These are phyloP conservation scores for Tetrao urogallus DNA, from an alignment of 2,113 vertebrate species.

Conservation along the genomic window DNA sequence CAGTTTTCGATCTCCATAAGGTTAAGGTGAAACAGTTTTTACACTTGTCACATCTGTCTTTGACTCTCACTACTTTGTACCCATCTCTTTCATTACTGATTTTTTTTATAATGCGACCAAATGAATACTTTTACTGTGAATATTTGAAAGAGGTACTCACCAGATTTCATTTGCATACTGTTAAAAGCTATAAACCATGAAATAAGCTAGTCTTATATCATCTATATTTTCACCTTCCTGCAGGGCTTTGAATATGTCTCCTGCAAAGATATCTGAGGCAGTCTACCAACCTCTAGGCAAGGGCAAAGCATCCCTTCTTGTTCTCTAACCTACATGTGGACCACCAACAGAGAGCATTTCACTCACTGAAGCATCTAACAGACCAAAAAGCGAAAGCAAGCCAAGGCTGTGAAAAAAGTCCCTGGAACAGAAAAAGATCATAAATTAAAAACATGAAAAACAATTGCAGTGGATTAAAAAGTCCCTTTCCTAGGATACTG, in stretches of 20 bases:
- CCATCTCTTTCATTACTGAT: background rate
- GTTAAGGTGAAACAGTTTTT: background rate
- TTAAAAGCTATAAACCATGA: conserved; percentile 42
- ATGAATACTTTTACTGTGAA: background rate
- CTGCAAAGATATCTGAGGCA: background rate
- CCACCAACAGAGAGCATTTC: background rate
- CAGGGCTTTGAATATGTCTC: background rate
- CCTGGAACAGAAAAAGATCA: background rate
- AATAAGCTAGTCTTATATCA: conserved; percentile 5
- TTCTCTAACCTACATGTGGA: background rate
- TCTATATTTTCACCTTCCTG: conserved; percentile 2
- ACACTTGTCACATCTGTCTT: background rate
- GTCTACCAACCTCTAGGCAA: background rate
- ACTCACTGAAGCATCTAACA: fast-evolving
- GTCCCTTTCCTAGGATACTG: background rate
- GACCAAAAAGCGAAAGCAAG: background rate
- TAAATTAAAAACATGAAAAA: background rate
- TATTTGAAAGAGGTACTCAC: background rate
- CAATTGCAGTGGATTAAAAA: background rate
- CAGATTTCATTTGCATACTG: conserved; percentile 20
- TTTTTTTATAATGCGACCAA: background rate
- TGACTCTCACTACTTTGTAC: background rate
- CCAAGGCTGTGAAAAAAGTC: background rate
- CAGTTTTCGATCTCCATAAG: background rate
- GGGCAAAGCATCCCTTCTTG: background rate